Evolutionary conservation across 1,140 invertebrate species (phyloP).

Genomic region (Sycophila sp.): DNA sequence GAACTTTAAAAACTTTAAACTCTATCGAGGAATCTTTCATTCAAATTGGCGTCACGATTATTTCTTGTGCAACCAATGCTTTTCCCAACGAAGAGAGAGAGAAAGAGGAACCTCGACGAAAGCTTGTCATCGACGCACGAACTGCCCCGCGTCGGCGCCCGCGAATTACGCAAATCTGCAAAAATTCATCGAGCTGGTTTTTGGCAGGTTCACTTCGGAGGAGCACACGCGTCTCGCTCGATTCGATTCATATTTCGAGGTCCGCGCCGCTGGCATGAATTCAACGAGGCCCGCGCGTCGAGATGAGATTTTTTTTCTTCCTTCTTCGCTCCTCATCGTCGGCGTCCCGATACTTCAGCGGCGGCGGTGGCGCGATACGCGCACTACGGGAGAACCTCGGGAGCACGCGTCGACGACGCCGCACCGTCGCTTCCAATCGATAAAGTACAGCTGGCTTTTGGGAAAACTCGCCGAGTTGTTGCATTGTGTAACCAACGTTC

Average conservation of each 20-base stretch:
- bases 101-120: no score
- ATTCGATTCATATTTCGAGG: slow-evolving; percentile 6
- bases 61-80: no score
- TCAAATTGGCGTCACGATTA: no score
- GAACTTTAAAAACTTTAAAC: no score
- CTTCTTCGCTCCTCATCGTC: not conserved
- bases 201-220: not conserved
- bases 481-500: not conserved
- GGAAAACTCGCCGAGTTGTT: not conserved
- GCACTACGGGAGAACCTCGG: no score
- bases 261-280: slow-evolving; percentile 17
- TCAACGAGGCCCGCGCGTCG: slow-evolving; percentile 13
- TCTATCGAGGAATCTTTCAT: no score
- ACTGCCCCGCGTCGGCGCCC: no score
- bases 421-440: not conserved
- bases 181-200: not conserved
- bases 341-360: no score
- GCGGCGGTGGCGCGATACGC: no score
- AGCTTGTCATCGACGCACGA: no score
- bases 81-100: not conserved
- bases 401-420: not conserved
- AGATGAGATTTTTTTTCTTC: not conserved
- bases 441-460: not conserved
- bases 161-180: slow-evolving; percentile 2
- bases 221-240: not conserved